phyloP scores from a whole-genome alignment of 2,113 vertebrate species.

The Gallinago paraguaiae region DNA sequence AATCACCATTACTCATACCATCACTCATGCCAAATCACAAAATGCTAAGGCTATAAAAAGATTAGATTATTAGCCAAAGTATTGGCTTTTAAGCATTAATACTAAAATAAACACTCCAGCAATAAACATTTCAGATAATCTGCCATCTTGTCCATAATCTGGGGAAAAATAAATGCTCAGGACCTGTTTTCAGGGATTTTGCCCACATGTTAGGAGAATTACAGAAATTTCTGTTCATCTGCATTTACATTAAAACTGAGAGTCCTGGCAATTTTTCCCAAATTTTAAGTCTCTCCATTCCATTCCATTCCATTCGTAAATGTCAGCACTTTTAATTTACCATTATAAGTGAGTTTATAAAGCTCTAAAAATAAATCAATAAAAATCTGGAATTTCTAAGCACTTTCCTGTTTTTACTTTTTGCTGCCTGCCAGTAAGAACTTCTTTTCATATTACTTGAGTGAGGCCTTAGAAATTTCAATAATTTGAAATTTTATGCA shows the following conservation, averaged over 20 bases:
- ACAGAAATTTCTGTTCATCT: neutral
- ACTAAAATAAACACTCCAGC: slow-evolving; percentile 51
- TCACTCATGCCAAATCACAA: slow-evolving; percentile 33
- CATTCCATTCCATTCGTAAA: neutral
- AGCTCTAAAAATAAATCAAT: neutral
- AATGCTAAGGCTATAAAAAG: slow-evolving; percentile 11
- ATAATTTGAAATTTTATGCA: neutral
- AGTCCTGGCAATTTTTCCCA: neutral
- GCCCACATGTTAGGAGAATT: neutral
- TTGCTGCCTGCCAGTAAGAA: slow-evolving; percentile 32
- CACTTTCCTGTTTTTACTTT: slow-evolving; percentile 20
- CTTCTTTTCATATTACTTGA: neutral
- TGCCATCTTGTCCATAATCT: neutral
- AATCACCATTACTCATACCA: slow-evolving; percentile 33
- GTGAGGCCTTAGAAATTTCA: neutral
- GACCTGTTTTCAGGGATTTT: neutral
- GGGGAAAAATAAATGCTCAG: neutral
- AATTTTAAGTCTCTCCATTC: neutral
- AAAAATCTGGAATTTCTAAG: slow-evolving; percentile 26
- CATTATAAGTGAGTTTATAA: neutral
- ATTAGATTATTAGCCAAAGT: neutral
- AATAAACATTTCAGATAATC: slow-evolving; percentile 36
- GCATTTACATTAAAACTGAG: neutral
- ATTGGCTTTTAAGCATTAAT: slow-evolving; percentile 50
- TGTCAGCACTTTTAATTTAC: neutral